Base-by-base conservation (phyloP, 1,140 invertebrate species). In the Ruditapes philippinarum region DNA sequence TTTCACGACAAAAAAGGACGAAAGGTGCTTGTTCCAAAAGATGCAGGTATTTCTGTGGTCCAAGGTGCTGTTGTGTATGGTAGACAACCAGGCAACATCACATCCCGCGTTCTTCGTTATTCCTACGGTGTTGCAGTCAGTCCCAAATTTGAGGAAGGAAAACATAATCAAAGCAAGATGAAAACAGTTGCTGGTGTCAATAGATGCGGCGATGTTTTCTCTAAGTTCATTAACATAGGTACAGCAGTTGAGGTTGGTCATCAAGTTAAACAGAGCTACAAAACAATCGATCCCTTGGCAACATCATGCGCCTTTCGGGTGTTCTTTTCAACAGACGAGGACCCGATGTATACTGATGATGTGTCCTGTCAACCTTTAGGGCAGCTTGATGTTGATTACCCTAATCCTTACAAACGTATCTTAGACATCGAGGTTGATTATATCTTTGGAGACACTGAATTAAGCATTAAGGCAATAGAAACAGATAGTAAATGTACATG, bases 61-160 rank as follows among this genome's bases (percentile, higher is more conserved):
- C 90, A 90, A 81, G 91, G 91, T 4, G 91, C 91, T 7, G 90
- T 91, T 25, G 38, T 91, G 22, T 91, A 82, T 78, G 90, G 90
- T 11, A 40, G 83, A 65, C 51, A 70, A 25, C 89, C 91, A 9
- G 85, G 42, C 3, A 68, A 40, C n/a, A 91, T 91, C 9, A 57
- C 73, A 25, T 65, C 74, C 1, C n/a, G 89, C 3, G 40, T 91
- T 0, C 25, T 87, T 9, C n/a, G 70, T 12, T 90, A 74, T 70
- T 42, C 91, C 0, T 92, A 92, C 38, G 91, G 91, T 0, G 73
- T 62, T 17, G 42, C 68, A 25, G 22, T 45, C 0, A 36, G 1
- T 28, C 25, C 54, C 1, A 9, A 11, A 5, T 91, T 91, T 60
- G 70, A 76, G 17, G 22, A 28, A 31, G 28, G 25, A 28, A 28